phyloP scores from a whole-genome alignment of 2,888 invertebrate genomes.

The Eupeodes latifasciatus region DNA sequence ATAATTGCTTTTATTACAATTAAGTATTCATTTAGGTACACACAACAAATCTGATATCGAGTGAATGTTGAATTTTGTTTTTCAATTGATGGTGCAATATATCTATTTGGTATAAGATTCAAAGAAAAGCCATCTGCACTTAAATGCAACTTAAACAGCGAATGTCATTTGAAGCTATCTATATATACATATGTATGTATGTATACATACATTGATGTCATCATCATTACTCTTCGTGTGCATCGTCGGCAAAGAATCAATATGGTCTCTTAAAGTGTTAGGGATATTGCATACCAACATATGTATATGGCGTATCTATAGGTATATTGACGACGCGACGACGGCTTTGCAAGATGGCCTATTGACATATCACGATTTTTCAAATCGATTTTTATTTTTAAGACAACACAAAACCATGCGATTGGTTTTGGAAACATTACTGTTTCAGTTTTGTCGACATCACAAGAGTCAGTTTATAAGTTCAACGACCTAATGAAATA shows the following conservation, averaged over 20 bases:
- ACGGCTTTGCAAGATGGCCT: conserved; percentile 18
- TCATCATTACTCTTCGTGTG: conserved; percentile 11
- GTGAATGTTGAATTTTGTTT: conserved; percentile 11
- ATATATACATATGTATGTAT: too few species aligned
- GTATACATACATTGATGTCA: not conserved
- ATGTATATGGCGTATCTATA: not conserved
- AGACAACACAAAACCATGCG: not conserved
- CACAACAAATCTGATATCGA: not conserved
- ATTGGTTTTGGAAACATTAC: too few species aligned
- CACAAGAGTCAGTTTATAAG: not conserved
- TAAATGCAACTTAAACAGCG: conserved; percentile 6
- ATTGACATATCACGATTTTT: conserved; percentile 44
- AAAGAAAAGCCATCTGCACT: conserved; percentile 18
- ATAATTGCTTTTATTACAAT: too few species aligned
- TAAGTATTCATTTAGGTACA: not conserved
- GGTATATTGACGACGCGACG: not conserved
- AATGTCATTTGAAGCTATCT: conserved; percentile 25
- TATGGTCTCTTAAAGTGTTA: conserved; percentile 13
- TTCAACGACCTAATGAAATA: not conserved
- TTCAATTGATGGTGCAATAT: conserved; percentile 16
- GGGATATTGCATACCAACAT: conserved; percentile 7
- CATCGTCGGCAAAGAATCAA: not conserved
- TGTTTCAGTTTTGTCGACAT: not conserved
- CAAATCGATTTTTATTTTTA: conserved; percentile 11
- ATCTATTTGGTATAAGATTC: not conserved